These are phyloP conservation scores for Peromyscus eremicus DNA, from an alignment of 2,797 vertebrate genomes.

Conservation along the genomic window DNA sequence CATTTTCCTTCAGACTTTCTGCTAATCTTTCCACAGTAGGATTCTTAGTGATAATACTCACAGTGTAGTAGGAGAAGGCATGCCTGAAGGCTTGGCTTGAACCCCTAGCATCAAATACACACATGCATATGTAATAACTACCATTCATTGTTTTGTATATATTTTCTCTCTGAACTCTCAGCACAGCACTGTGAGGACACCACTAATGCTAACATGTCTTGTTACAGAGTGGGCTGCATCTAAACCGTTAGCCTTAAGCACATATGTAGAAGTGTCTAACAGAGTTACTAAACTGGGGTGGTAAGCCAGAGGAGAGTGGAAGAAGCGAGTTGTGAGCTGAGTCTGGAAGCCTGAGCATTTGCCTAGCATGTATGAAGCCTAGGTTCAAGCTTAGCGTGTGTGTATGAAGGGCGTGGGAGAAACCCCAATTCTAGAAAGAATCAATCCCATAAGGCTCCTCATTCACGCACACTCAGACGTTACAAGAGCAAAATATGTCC, in stretches of 20 bases:
- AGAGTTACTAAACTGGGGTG: not conserved
- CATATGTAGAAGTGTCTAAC: not conserved
- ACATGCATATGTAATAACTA: not conserved
- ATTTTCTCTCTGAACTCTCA: slow-evolving; percentile 40
- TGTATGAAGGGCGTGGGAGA: not conserved
- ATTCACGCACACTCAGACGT: not conserved
- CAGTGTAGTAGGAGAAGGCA: not conserved
- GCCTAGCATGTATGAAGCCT: not conserved
- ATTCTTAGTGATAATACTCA: slow-evolving; percentile 42
- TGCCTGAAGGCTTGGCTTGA: not conserved
- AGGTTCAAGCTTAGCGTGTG: not conserved
- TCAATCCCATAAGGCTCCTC: not conserved
- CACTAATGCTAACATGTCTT: not conserved
- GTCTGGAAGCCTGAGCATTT: not conserved
- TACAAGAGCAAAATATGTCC: not conserved
- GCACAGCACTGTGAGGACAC: not conserved
- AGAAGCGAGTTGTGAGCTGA: not conserved
- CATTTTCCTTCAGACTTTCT: slow-evolving; percentile 58
- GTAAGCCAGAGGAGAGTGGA: not conserved
- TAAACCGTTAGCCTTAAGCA: not conserved
- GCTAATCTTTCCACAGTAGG: not conserved
- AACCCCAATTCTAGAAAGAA: not conserved
- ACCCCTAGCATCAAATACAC: not conserved
- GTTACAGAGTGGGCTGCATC: not conserved
- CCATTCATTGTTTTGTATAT: not conserved